Evolutionary conservation across 2,113 vertebrate genomes (phyloP).

Genomic region (Vireo altiloquus): DNA sequence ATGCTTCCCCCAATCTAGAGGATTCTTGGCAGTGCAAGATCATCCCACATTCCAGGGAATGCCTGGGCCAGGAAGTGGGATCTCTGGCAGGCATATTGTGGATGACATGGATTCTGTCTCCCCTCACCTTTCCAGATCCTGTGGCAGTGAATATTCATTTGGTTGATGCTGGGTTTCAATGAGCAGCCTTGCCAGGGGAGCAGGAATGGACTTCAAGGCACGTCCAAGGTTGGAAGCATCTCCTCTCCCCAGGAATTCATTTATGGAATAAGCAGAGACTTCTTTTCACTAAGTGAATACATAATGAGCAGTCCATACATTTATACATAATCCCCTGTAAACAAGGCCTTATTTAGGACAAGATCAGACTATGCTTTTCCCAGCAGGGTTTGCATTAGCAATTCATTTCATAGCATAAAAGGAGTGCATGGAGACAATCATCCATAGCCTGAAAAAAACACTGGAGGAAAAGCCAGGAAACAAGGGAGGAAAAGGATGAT

Average conservation of each 20-base stretch:
- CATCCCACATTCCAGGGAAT: not conserved
- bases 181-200: not conserved
- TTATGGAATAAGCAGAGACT: constrained; percentile 42
- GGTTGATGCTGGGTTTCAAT: not conserved
- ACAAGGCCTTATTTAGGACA: constrained; percentile 64
- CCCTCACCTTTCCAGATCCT: not conserved
- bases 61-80: not conserved
- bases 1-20: not conserved
- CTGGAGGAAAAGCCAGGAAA: constrained; percentile 21
- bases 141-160: not conserved
- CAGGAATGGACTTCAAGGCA: not conserved
- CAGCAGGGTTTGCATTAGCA: constrained; percentile 56
- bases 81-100: fast-evolving
- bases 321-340: constrained; percentile 67
- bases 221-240: constrained; percentile 7
- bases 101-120: fast-evolving
- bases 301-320: constrained; percentile 57
- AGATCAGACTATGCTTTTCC: constrained; percentile 67
- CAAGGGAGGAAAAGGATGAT: not conserved
- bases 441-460: constrained; percentile 40
- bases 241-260: constrained; percentile 45
- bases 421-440: constrained; percentile 24
- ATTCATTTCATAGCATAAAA: constrained; percentile 65
- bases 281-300: constrained; percentile 62
- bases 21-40: not conserved